These are phyloP conservation scores for Thomomys bottae DNA, from an alignment of 2,113 vertebrate genomes.

Conservation along the genomic window DNA sequence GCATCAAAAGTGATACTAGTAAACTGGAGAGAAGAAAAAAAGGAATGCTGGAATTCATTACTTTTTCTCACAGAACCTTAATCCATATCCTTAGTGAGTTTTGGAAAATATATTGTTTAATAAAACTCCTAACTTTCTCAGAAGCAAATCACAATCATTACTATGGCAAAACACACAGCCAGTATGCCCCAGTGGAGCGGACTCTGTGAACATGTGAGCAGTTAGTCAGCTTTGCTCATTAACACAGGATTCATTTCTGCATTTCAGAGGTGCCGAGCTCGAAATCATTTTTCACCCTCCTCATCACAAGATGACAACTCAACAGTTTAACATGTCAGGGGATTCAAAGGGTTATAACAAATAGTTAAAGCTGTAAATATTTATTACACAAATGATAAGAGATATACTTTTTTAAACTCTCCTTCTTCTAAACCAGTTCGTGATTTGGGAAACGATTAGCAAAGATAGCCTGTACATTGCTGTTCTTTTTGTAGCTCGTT, in stretches of 20 bases:
- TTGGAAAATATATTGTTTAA: not conserved
- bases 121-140: conserved; percentile 1
- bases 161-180: not conserved
- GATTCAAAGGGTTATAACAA: not conserved
- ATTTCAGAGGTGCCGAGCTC: not conserved
- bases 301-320: not conserved
- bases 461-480: not conserved
- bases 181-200: not conserved
- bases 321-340: not conserved
- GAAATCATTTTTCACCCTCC: not conserved
- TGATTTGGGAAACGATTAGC: conserved; percentile 12
- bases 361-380: not conserved
- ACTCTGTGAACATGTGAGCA: not conserved
- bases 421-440: not conserved
- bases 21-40: not conserved
- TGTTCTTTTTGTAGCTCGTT: not conserved
- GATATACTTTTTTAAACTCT: not conserved
- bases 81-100: not conserved
- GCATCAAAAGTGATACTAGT: conserved; percentile 1
- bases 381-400: not conserved
- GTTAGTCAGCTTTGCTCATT: not conserved
- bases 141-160: not conserved
- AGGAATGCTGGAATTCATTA: not conserved
- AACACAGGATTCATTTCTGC: not conserved
- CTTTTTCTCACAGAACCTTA: not conserved